These are phyloP conservation scores for Tricholauxania praeusta DNA, from an alignment of 2,888 invertebrate species.

Conservation along the genomic window DNA sequence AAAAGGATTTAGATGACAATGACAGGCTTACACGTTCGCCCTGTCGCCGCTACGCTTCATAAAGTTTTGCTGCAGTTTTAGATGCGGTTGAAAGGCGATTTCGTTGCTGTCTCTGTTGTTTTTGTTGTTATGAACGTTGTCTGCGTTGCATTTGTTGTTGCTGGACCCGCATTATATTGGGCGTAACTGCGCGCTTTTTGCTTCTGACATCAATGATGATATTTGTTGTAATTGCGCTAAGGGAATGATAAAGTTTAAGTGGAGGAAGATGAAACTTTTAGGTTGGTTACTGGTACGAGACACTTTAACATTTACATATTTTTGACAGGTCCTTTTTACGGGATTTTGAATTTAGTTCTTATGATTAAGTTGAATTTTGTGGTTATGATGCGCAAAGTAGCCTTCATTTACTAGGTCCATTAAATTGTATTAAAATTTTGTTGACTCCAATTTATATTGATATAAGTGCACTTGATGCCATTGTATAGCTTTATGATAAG, in stretches of 20 bases:
- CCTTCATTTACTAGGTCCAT: too few relatives aligned
- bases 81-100: background rate
- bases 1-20: constrained; percentile 4
- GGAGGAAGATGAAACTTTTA: background rate
- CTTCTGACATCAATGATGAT: constrained; percentile 29
- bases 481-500: too few relatives aligned
- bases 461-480: too few relatives aligned
- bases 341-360: too few relatives aligned
- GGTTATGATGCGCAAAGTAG: too few relatives aligned
- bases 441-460: too few relatives aligned
- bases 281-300: background rate
- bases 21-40: background rate
- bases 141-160: background rate
- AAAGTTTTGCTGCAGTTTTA: constrained; percentile 8
- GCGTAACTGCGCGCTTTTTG: constrained; percentile 19
- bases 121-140: background rate
- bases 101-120: constrained; percentile 3
- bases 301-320: constrained; percentile 1
- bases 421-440: too few relatives aligned
- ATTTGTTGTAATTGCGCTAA: background rate
- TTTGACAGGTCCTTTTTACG: background rate
- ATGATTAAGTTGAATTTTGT: too few relatives aligned
- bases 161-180: constrained; percentile 19
- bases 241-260: background rate
- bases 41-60: constrained; percentile 2